Evolutionary conservation across 2,888 invertebrate species (phyloP), one percentile per base, ranked within the genome.

Genomic region (Phania funesta): DNA sequence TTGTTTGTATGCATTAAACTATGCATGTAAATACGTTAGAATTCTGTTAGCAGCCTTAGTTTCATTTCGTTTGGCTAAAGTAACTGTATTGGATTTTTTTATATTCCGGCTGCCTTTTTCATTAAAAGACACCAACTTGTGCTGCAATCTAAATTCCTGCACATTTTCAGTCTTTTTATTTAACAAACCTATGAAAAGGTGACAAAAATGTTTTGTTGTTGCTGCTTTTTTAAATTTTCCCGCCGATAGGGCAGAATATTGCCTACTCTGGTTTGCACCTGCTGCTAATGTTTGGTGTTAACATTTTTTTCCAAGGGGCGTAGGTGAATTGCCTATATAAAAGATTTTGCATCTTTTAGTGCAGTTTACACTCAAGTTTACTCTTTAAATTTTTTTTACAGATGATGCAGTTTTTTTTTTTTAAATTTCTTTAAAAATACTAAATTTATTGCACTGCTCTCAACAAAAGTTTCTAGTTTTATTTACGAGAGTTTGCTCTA

Each of bases 231-330:
- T 29, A 58, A n/a, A 41, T 50, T 48, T 38, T 29, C 8, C 16
- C 56, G 54, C 54, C 64, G 29, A 24, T 20, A 46, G 26, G 22
- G 52, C 41, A 29, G 54, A 52, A 68, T 67, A 77, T 73, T 62
- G 76, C 73, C 77, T 74, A 78, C 68, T 70, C 64, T 41, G 35
- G 48, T 6, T 26, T 78, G 50, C 68, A 82, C 64, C 68, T 70
- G 64, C 64, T 74, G 64, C 46, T 80, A 32, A n/a, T 41, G 32
- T 50, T 73, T 50, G 58, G 46, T 75, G 64, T 60, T 75, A 70
- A 54, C 78, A 65, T 70, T 78, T 44, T n/a, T 70, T 22, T 60
- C 2, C 18, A 46, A 56, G 41, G 44, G 13, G 67, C 58, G 26
- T 50, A 76, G 46, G 41, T 41, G 41, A 46, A 13, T 58, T 29